These are phyloP conservation scores for Alectura lathami DNA, from an alignment of 2,113 vertebrate genomes.

Conservation along the genomic window DNA sequence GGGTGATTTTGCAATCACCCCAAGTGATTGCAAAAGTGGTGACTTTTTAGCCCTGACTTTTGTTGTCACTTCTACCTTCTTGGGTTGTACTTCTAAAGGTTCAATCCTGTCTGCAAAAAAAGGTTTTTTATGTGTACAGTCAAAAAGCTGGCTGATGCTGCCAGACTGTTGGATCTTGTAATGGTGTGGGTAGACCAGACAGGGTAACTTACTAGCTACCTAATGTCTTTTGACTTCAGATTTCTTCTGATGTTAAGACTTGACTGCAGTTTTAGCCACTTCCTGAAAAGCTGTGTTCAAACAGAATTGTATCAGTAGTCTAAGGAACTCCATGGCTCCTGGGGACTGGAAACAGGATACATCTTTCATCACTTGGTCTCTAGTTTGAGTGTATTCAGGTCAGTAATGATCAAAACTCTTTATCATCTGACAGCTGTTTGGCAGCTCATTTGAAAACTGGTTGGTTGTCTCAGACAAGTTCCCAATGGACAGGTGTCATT, in stretches of 20 bases:
- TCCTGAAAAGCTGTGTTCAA: neutral
- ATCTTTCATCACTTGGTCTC: neutral
- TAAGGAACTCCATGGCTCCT: neutral
- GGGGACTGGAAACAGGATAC: neutral
- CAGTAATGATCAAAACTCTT: constrained; percentile 4
- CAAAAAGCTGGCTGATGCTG: neutral
- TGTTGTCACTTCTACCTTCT: neutral
- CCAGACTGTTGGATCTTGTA: neutral
- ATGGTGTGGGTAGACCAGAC: neutral
- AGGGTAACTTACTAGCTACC: neutral
- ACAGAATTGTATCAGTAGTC: neutral
- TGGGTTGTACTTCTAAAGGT: neutral
- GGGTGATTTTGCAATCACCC: neutral
- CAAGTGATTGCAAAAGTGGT: too few relatives aligned
- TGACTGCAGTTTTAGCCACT: neutral
- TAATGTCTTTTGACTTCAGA: neutral
- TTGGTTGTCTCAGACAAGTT: neutral
- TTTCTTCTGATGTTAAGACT: neutral
- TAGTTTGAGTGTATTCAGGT: neutral
- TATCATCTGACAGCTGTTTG: neutral
- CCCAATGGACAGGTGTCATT: neutral
- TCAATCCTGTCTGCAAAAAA: neutral
- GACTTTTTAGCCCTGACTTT: neutral
- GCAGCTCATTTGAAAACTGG: neutral
- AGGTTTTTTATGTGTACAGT: neutral